A percentile compares a stretch with the other conserved stretches of the same genome.
Conservation (phyloP, 2,888 invertebrate genomes). For the Slavum lentiscoides region DNA sequence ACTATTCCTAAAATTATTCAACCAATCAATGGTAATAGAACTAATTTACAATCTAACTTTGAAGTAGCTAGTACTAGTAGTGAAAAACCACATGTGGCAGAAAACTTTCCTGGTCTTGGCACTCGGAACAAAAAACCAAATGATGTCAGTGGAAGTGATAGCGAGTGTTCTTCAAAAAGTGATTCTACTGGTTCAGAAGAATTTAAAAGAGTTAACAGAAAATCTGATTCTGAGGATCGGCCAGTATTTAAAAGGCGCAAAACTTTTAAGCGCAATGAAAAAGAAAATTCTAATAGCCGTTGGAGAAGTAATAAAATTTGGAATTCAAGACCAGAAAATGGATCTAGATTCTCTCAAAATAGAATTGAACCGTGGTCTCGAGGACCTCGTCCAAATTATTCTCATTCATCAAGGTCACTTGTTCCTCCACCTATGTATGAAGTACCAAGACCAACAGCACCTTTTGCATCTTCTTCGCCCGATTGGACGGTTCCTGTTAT, state of each 20-base stretch:
- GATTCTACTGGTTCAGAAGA: constrained; percentile 45
- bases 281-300: constrained; percentile 37
- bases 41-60: constrained; percentile 13
- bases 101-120: neutral
- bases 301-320: constrained; percentile 48
- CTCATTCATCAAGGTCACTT: constrained; percentile 40
- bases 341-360: constrained; percentile 38
- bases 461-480: constrained; percentile 29
- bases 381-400: constrained; percentile 48
- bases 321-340: constrained; percentile 45
- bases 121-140: constrained; percentile 37
- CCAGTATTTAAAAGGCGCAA: constrained; percentile 33
- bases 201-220: constrained; percentile 21
- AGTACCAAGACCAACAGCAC: constrained; percentile 37
- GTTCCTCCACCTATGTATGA: constrained; percentile 53
- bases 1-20: constrained; percentile 28
- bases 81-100: constrained; percentile 1
- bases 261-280: constrained; percentile 34
- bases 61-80: neutral
- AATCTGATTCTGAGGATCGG: constrained; percentile 27
- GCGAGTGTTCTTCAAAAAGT: constrained; percentile 48
- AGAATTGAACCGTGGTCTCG: constrained; percentile 46
- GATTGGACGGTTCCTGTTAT: constrained; percentile 58
- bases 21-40: constrained; percentile 21
- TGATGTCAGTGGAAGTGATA: constrained; percentile 45